Percentiles rank a stretch among this genome's conserved stretches.
These are phyloP conservation scores for Nixonia krombeini DNA, from an alignment of 1,140 invertebrate species.

Conservation along the genomic window DNA sequence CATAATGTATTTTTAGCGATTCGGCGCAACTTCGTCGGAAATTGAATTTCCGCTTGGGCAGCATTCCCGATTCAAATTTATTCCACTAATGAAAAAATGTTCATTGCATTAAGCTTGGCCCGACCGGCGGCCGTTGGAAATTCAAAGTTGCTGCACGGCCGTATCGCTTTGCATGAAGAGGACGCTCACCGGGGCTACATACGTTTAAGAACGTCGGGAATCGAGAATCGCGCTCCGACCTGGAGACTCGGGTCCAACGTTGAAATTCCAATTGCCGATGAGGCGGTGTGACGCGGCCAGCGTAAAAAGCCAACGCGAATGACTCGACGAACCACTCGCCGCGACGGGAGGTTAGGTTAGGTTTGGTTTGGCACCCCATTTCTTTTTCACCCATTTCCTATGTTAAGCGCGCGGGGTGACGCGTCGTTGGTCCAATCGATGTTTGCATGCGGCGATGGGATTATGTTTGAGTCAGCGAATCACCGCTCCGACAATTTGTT, in stretches of 20 bases:
- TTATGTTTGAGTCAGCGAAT: constrained; percentile 66
- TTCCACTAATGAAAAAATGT: constrained; percentile 44
- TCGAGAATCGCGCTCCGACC: constrained; percentile 1
- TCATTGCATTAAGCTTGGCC: constrained; percentile 33
- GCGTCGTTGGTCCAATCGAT: constrained; percentile 59
- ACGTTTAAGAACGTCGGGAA: constrained; percentile 19
- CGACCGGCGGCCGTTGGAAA: constrained; percentile 18
- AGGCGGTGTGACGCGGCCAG: too few relatives aligned
- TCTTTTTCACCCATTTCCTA: constrained; percentile 22
- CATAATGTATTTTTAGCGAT: constrained; percentile 35
- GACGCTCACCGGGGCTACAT: constrained; percentile 21
- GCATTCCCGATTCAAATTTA: constrained; percentile 40
- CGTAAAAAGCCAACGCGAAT: too few relatives aligned
- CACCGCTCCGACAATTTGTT: constrained; percentile 63
- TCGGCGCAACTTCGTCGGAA: constrained; percentile 41
- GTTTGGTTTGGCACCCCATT: too few relatives aligned
- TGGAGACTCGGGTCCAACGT: constrained; percentile 4
- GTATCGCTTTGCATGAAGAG: constrained; percentile 17
- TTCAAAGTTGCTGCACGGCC: constrained; percentile 17
- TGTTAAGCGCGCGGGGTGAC: constrained; percentile 22
- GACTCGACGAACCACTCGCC: too few relatives aligned
- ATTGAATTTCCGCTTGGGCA: constrained; percentile 45
- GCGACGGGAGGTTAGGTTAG: too few relatives aligned
- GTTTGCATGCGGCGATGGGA: constrained; percentile 64
- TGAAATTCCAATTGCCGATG: too few relatives aligned